phyloP scores from a whole-genome alignment of 1,140 invertebrate species.

The Colletes gigas region DNA sequence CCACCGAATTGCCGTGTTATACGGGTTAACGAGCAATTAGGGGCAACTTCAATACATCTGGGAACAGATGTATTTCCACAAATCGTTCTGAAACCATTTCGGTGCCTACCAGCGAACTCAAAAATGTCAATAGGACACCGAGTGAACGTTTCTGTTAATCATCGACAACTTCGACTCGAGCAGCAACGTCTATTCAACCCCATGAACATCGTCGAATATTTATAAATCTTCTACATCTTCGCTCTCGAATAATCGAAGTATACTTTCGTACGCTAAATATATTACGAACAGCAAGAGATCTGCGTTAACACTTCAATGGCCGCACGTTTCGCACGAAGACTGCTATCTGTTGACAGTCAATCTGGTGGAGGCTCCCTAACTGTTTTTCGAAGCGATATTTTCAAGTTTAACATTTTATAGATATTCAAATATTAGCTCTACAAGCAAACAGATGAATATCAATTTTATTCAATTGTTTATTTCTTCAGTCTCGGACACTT shows the following conservation, averaged over 20 bases:
- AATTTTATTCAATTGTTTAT: too few relatives aligned
- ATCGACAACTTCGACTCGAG: not conserved
- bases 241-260: not conserved
- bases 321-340: too few relatives aligned
- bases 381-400: too few relatives aligned
- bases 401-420: too few relatives aligned
- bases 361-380: too few relatives aligned
- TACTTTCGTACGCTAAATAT: not conserved
- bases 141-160: not conserved
- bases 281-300: not conserved
- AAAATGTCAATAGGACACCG: not conserved
- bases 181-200: not conserved
- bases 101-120: not conserved
- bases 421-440: too few relatives aligned
- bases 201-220: not conserved
- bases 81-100: not conserved
- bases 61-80: constrained; percentile 44
- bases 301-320: too few relatives aligned
- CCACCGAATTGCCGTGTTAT: constrained; percentile 83
- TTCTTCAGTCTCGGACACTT: not conserved
- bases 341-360: too few relatives aligned
- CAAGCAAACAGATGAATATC: too few relatives aligned
- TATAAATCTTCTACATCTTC: not conserved
- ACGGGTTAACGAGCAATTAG: constrained; percentile 81
- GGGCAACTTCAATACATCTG: constrained; percentile 44